These are phyloP conservation scores for Enteromius mattozi DNA, from an alignment of 2,797 vertebrate genomes.

Conservation along the genomic window DNA sequence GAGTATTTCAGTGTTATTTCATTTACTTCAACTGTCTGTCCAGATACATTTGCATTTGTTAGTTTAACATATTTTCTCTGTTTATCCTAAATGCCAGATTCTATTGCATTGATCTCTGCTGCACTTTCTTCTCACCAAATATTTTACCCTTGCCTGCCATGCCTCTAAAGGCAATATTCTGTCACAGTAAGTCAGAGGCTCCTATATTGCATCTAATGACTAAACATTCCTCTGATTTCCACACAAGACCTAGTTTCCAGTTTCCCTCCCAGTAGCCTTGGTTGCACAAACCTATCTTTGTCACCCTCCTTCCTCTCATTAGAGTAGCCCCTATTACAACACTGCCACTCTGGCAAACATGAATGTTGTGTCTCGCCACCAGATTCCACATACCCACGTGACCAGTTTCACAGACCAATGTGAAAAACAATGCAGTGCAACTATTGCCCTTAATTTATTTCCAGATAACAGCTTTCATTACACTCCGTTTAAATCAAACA, in stretches of 20 bases:
- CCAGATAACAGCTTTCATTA: constrained; percentile 25
- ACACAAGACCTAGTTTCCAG: constrained; percentile 12
- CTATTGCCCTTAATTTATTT: constrained; percentile 12
- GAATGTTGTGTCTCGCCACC: constrained; percentile 29
- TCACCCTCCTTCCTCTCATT: constrained; percentile 28
- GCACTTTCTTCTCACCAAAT: background rate
- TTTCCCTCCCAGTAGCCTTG: constrained; percentile 16
- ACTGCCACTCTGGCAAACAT: constrained; percentile 22
- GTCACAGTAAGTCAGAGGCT: constrained; percentile 9
- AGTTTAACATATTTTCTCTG: background rate
- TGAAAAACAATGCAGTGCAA: constrained; percentile 63
- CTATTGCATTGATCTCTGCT: background rate
- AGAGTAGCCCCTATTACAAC: constrained; percentile 17
- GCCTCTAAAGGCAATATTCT: background rate
- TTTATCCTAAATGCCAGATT: constrained; percentile 6
- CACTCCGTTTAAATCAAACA: constrained; percentile 10
- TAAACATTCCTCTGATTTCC: constrained; percentile 37
- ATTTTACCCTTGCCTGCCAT: background rate
- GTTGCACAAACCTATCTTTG: constrained; percentile 26
- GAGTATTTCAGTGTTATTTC: background rate
- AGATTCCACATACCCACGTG: constrained; percentile 27
- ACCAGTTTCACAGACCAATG: constrained; percentile 48
- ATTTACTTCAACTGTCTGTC: constrained; percentile 9
- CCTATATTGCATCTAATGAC: background rate
- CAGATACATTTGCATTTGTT: background rate